Evolutionary conservation across 2,888 invertebrate species (phyloP).

Genomic region (Eilema caniola): DNA sequence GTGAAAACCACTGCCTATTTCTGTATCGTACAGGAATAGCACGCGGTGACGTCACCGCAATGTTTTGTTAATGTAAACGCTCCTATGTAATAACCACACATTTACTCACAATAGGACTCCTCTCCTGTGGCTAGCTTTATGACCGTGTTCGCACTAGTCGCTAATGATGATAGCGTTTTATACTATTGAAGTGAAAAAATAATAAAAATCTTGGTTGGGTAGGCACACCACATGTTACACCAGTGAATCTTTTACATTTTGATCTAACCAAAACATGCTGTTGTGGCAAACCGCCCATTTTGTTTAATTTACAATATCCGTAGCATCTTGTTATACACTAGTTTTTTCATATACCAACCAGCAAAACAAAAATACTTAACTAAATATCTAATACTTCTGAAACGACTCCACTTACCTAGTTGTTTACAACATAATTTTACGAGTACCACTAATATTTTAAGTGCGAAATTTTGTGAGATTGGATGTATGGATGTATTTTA

Average conservation of each 20-base stretch:
- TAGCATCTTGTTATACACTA: not conserved
- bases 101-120: constrained; percentile 19
- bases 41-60: constrained; percentile 54
- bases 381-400: not conserved
- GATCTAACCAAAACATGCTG: not conserved
- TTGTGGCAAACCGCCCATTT: not conserved
- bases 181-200: not conserved
- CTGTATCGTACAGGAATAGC: constrained; percentile 67
- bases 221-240: not conserved
- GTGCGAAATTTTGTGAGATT: too few species aligned
- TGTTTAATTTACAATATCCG: not conserved
- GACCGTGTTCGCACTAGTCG: not conserved
- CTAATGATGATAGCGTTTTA: not conserved
- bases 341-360: not conserved
- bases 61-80: constrained; percentile 58
- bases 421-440: not conserved
- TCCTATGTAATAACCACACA: constrained; percentile 42
- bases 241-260: not conserved
- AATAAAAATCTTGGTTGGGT: not conserved
- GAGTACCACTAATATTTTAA: not conserved
- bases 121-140: not conserved
- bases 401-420: not conserved
- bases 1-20: constrained; percentile 67
- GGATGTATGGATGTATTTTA: not conserved
- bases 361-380: not conserved